Base-by-base conservation (phyloP, 1,140 invertebrate species). In the Prorops nasuta region DNA sequence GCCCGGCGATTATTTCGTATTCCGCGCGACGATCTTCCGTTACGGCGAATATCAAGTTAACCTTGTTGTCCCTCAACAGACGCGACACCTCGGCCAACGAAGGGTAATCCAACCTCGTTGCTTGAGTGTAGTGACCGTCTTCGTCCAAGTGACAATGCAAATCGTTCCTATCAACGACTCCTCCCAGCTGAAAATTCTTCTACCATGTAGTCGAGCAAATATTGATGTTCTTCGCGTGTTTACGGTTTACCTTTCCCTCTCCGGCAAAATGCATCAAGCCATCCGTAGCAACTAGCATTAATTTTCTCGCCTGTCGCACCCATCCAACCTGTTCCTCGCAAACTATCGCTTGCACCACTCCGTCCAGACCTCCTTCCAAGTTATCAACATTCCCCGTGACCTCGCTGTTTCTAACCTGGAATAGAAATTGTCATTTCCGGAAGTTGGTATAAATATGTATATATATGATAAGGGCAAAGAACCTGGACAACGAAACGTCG, bases 181-280 rank as follows among this genome's bases (percentile, higher is more conserved):
- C 67, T n/a, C 58, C 64, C 19, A 63, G 24, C 57, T 60, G 12
- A 41, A 42, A 38, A 24, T 16, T n/a, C n/a, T n/a, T n/a, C n/a
- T n/a, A n/a, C n/a, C n/a, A n/a, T n/a, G n/a, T n/a, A n/a, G n/a
- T n/a, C n/a, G n/a, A n/a, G n/a, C n/a, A n/a, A n/a, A n/a, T n/a
- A n/a, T n/a, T n/a, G n/a, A n/a, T n/a, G n/a, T n/a, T n/a, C n/a
- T n/a, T n/a, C n/a, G n/a, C n/a, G n/a, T n/a, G n/a, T n/a, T n/a
- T n/a, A 20, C 12, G 31, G 16, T 16, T 49, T 44, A 74, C 68
- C 56, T 78, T 82, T 46, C 85, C 85, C 57, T 86, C 83, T 0
- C 85, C 85, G 18, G 85, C 84, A 2, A 83, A 79, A 54, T 87
- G 85, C 60, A 84, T 72, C 1, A 80, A 65, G 0, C 84, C 84